A percentile compares a stretch with the other conserved stretches of the same genome.
phyloP scores from a whole-genome alignment of 2,113 vertebrate genomes.

The Camelus bactrianus region DNA sequence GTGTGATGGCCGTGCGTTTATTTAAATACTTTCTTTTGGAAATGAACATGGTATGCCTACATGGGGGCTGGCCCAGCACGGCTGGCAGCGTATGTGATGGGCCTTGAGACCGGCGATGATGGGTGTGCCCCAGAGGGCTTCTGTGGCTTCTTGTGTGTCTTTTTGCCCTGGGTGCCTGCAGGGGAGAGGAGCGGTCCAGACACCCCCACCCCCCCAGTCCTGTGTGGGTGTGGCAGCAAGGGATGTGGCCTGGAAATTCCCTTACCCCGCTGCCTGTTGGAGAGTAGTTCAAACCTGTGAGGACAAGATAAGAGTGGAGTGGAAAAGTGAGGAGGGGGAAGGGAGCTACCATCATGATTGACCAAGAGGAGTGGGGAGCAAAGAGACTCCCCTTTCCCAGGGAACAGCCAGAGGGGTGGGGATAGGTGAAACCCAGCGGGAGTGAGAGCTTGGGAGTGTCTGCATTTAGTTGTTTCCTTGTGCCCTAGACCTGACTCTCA shows the following conservation, averaged over 20 bases:
- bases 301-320: not conserved
- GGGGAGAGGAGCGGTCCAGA: not conserved
- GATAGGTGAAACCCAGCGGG: not conserved
- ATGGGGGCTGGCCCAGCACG: fast-evolving
- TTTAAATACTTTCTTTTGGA: not conserved
- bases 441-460: not conserved
- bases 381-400: not conserved
- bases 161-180: not conserved
- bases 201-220: fast-evolving
- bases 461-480: not conserved
- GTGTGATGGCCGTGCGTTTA: not conserved
- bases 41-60: not conserved
- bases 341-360: not conserved
- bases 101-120: not conserved
- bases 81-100: not conserved
- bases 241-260: not conserved
- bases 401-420: not conserved
- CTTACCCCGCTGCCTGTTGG: not conserved
- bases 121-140: not conserved
- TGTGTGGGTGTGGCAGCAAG: no score
- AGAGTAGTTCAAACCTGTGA: not conserved
- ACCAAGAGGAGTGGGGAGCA: not conserved
- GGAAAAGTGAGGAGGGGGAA: not conserved
- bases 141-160: not conserved
- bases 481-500: not conserved